A percentile compares a stretch with the other conserved stretches of the same genome.
Conservation (phyloP, 2,888 invertebrate species). For the Ypsolopha scabrella region DNA sequence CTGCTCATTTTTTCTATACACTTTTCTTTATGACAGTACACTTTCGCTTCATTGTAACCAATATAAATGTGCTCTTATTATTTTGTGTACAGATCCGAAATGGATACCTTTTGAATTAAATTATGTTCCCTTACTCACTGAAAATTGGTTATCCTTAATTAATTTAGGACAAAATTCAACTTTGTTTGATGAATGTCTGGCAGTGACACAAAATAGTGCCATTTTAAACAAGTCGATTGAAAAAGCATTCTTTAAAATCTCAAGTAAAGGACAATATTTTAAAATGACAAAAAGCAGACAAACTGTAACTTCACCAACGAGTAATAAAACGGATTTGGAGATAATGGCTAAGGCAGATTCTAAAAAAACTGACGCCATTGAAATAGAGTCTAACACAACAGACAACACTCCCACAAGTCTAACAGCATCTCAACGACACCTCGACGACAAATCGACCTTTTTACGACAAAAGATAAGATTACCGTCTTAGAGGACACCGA, state of each 20-base stretch:
- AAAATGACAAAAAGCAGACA: constrained; percentile 4
- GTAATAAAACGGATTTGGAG: constrained; percentile 2
- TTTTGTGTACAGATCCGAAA: constrained; percentile 60
- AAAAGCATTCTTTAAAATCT: no score
- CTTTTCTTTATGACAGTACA: constrained; percentile 60
- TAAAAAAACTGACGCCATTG: constrained; percentile 5
- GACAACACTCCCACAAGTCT: constrained; percentile 5
- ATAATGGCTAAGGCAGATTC: background rate
- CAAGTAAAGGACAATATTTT: constrained; percentile 10
- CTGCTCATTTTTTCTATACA: constrained; percentile 39
- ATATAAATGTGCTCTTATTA: constrained; percentile 56
- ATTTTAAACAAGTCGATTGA: no score
- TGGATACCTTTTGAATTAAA: constrained; percentile 57
- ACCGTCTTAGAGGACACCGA: constrained; percentile 19
- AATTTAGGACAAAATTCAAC: constrained; percentile 19
- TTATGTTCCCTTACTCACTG: constrained; percentile 21
- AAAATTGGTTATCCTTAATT: constrained; percentile 25
- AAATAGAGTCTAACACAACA: background rate
- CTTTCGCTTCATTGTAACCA: constrained; percentile 60
- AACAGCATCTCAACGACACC: constrained; percentile 47
- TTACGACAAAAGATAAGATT: constrained; percentile 51
- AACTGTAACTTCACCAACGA: background rate
- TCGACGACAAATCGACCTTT: constrained; percentile 34
- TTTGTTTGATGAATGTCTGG: no score
- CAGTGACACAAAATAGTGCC: no score